Percentiles rank a stretch among this genome's conserved stretches.
Conservation (phyloP, 2,888 invertebrate genomes). For the Amblyteles armatorius region DNA sequence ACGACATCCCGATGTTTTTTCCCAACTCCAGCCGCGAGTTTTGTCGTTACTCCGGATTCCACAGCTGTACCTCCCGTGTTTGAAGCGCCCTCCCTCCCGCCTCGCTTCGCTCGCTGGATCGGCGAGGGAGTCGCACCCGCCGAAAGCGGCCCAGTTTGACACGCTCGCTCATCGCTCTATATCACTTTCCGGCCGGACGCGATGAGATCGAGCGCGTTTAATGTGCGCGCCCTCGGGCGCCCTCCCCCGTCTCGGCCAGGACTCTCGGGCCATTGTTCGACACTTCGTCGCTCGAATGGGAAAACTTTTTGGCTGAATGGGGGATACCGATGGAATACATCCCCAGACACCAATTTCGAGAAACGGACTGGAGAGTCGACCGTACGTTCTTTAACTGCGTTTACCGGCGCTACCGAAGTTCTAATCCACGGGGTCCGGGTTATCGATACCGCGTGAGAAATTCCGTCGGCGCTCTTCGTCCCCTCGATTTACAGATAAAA, state of each 20-base stretch:
- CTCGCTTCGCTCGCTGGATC: background rate
- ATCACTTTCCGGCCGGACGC: slow-evolving; percentile 18
- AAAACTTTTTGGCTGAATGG: slow-evolving; percentile 51
- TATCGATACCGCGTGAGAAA: slow-evolving; percentile 56
- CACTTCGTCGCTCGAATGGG: slow-evolving; percentile 56
- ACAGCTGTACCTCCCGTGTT: slow-evolving; percentile 1
- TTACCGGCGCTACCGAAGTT: slow-evolving; percentile 2
- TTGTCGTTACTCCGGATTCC: slow-evolving; percentile 9
- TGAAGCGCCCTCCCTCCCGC: background rate
- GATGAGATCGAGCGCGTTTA: slow-evolving; percentile 52
- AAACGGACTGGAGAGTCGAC: slow-evolving; percentile 52
- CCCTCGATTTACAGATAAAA: slow-evolving; percentile 41
- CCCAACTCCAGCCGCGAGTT: slow-evolving; percentile 9
- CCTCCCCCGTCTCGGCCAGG: slow-evolving; percentile 14
- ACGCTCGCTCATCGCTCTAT: slow-evolving; percentile 34
- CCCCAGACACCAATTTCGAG: slow-evolving; percentile 61
- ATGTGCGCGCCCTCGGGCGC: slow-evolving; percentile 38
- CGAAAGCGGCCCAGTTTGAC: slow-evolving; percentile 16
- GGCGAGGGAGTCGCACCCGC: slow-evolving; percentile 4
- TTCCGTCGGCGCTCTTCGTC: slow-evolving; percentile 40
- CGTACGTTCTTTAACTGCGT: slow-evolving; percentile 53
- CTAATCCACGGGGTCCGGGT: background rate
- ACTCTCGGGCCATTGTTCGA: slow-evolving; percentile 48
- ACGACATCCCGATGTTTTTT: background rate
- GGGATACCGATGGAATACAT: slow-evolving; percentile 52